Base-by-base conservation (phyloP, 1,140 invertebrate species). In the Leucophenga varia region DNA sequence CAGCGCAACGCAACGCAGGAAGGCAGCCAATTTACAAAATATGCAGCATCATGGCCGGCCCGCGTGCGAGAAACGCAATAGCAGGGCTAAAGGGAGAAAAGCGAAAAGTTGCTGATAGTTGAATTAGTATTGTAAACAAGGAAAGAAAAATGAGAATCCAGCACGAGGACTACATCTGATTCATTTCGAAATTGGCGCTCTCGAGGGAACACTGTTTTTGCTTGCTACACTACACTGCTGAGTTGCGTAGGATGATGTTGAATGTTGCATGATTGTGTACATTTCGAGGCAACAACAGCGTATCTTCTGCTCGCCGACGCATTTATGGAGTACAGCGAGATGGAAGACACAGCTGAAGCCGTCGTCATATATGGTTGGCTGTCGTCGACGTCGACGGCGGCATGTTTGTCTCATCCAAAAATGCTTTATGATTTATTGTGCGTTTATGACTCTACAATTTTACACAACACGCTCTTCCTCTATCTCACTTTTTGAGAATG, bases 21-120 rank as follows among this genome's bases (percentile, higher is more conserved):
- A 64, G 60, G 55, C 58, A 67, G 68, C 68, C 68, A 71, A 71
- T 71, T 71, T 71, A 71, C 53, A 57, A 71, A 71, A 71, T n/a
- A 54, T 45, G 65, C 64, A 61, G 44, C 46, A 57, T 69, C 64
- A 69, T 69, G 17, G 41, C 14, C 14, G 21, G 22, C 22, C 5
- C 22, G 22, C 5, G 10, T 5, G 22, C 22, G 5, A 25, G 10
- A 25, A 5, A 25, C 22, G 22, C 22, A 25, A 25, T 25, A 10
- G 5, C 22, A 10, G 22, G 22, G 22, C n/a, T n/a, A n/a, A n/a
- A 25, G 10, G 22, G 10, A 10, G 22, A 5, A 25, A 25, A 25
- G 22, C 10, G 22, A 25, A 10, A 25, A 25, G 22, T 25, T 25
- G 22, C 10, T 25, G 10, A 25, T 6, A n/a, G n/a, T n/a, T n/a